Conservation (phyloP, 1,140 invertebrate species). For the Zaprionus nigranus region DNA sequence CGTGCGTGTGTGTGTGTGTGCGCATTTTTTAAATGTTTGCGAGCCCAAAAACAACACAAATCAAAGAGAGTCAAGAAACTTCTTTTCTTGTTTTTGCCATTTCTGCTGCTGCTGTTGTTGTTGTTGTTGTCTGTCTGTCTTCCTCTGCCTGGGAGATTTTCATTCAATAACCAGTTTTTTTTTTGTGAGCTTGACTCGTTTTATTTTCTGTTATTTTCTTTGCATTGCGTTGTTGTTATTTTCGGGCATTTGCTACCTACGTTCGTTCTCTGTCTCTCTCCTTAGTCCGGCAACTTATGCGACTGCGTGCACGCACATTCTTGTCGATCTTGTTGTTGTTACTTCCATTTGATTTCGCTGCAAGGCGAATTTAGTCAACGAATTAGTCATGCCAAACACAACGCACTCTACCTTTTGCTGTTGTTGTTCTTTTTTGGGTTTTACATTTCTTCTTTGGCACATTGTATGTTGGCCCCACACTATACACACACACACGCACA, state of each 20-base stretch:
- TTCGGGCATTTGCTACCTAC: slow-evolving; percentile 47
- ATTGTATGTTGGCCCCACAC: slow-evolving; percentile 30
- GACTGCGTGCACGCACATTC: slow-evolving; percentile 52
- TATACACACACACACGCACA: slow-evolving; percentile 13
- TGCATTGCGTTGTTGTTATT: slow-evolving; percentile 42
- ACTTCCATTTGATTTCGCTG: slow-evolving; percentile 36
- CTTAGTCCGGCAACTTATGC: slow-evolving; percentile 23
- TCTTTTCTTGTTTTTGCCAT: slow-evolving; percentile 68
- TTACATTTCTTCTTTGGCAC: slow-evolving; percentile 35
- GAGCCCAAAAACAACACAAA: slow-evolving; percentile 10
- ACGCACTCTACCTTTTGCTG: slow-evolving; percentile 23
- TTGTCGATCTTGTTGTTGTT: slow-evolving; percentile 7
- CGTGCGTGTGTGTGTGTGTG: slow-evolving; percentile 26
- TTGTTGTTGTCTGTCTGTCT: slow-evolving; percentile 26
- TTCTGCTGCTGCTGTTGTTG: slow-evolving; percentile 50
- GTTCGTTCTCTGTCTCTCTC: slow-evolving; percentile 1
- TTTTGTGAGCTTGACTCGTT: slow-evolving; percentile 56
- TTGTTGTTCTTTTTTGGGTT: slow-evolving; percentile 3
- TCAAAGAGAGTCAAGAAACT: slow-evolving; percentile 63
- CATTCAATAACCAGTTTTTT: slow-evolving; percentile 83
- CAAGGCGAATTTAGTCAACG: slow-evolving; percentile 50
- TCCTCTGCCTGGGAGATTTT: slow-evolving; percentile 60
- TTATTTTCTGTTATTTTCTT: slow-evolving; percentile 42
- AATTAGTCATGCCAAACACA: slow-evolving; percentile 72
- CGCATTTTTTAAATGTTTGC: slow-evolving; percentile 78